Evolutionary conservation across 2,797 vertebrate genomes (phyloP).

Genomic region (Acrossocheilus fasciatus): DNA sequence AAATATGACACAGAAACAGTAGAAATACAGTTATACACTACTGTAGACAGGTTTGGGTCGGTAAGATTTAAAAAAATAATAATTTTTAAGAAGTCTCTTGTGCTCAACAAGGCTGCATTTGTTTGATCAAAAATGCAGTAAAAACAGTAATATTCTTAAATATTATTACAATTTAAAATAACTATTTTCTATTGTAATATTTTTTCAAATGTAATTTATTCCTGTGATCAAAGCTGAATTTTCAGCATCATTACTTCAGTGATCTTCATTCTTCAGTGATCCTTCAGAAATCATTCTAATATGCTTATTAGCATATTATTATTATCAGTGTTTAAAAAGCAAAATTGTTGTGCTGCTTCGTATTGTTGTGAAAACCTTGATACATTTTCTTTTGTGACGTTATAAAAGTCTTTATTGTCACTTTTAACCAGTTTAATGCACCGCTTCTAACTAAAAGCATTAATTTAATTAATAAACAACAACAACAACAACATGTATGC

Average conservation of each 20-base stretch:
- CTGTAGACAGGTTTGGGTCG: background rate
- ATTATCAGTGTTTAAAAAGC: background rate
- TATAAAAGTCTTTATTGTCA: background rate
- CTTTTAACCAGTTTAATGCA: background rate
- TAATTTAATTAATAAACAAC: too few relatives aligned
- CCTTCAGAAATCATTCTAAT: background rate
- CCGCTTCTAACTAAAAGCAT: too few relatives aligned
- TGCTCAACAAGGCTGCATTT: background rate
- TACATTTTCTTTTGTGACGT: background rate
- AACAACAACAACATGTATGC: too few relatives aligned
- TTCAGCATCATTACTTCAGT: background rate
- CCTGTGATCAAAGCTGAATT: background rate
- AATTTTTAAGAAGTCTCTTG: too few relatives aligned
- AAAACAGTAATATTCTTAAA: background rate
- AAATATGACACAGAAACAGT: background rate
- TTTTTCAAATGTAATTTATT: background rate
- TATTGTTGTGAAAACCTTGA: background rate
- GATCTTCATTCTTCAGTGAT: background rate
- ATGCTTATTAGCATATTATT: background rate
- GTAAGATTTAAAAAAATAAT: too few relatives aligned
- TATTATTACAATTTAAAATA: background rate
- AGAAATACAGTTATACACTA: background rate
- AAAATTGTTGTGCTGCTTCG: background rate
- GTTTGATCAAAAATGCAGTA: background rate
- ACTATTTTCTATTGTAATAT: background rate